Base-by-base conservation (phyloP, 2,797 vertebrate species). In the Amniataba percoides region DNA sequence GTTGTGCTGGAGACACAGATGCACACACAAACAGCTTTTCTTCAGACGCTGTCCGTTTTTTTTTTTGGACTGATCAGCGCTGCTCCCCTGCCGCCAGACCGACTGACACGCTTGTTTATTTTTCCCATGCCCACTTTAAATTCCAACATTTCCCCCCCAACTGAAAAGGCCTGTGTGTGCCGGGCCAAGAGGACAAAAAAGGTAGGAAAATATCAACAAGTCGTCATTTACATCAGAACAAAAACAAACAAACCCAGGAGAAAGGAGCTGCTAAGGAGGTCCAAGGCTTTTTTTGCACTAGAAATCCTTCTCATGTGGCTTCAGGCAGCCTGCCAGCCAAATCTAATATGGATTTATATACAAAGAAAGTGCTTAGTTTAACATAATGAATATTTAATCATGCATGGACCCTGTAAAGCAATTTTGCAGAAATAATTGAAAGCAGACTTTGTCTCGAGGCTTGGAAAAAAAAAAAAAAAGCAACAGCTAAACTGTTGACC, bases 331-430 rank as follows among this genome's bases (percentile, higher is more conserved):
- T 92, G 95, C 96, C 96, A 96, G 93, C 82, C 89, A 94, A 94
- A 93, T 95, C 95, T 95, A 93, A 95, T 95, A 95, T 91, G 95
- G 94, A 96, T 96, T 96, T 95, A 91, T 93, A 96, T 94, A 96
- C 95, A 95, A 96, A 95, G 93, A 95, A 96, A 96, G 95, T 86
- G 94, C 92, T 95, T 94, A 89, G 91, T 96, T 97, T 95, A 93
- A 94, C 90, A 92, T 96, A 96, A 97, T 97, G 96, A 97, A 97
- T 96, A 96, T 97, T 97, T 96, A 97, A 97, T 96, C 95, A 94
- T 93, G 95, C 94, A 74, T 89, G 93, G 95, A 96, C 93, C 90
- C 89, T 89, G 92, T 95, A 94, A 94, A 95, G 96, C 95, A 96
- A 96, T 97, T 97, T 96, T 94, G 93, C 94, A 80, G 92, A 91